A percentile compares a stretch with the other conserved stretches of the same genome.
Evolutionary conservation across 2,113 vertebrate species (phyloP).

Genomic region (Pteronura brasiliensis): DNA sequence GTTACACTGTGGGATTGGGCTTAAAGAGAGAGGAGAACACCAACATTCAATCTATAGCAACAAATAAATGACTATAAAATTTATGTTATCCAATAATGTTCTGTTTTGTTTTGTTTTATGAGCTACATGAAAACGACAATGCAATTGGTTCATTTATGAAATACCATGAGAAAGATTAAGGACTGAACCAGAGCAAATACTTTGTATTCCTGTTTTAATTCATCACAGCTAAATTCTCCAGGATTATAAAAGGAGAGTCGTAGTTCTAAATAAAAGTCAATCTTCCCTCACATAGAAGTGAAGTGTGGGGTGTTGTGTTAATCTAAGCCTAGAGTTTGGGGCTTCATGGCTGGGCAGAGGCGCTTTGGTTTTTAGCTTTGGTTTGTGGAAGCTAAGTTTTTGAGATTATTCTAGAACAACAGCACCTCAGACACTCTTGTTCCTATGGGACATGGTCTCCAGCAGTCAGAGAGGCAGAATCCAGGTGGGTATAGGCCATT

Average conservation of each 20-base stretch:
- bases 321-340: neutral
- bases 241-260: neutral
- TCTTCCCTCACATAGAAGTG: neutral
- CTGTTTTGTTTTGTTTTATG: neutral
- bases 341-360: neutral
- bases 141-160: neutral
- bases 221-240: neutral
- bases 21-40: neutral
- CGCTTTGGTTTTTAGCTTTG: slow-evolving; percentile 17
- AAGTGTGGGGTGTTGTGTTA: neutral
- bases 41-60: neutral
- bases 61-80: neutral
- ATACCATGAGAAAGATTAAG: neutral
- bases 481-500: neutral
- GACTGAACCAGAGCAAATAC: neutral
- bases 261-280: neutral
- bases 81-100: neutral
- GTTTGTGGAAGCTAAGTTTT: neutral
- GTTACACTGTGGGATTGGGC: neutral
- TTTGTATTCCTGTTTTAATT: neutral
- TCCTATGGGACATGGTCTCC: neutral
- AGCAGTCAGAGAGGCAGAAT: neutral
- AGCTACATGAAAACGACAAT: neutral
- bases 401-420: neutral
- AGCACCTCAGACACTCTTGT: neutral